Conservation (phyloP, 2,888 invertebrate genomes). For the Nomada flava region DNA sequence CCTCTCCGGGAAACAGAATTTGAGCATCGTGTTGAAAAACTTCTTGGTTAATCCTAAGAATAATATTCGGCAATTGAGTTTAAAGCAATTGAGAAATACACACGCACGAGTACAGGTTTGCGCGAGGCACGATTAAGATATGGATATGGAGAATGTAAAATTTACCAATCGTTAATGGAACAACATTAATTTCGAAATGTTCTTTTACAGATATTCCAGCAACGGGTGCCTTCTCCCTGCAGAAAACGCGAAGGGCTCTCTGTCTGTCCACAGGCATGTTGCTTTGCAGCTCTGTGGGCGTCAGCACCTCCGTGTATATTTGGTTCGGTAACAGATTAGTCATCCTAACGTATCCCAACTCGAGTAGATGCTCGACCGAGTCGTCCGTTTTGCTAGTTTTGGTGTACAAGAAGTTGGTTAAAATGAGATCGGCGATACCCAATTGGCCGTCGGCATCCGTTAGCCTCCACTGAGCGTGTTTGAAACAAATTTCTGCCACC, state of each 20-base stretch:
- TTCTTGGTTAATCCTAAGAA: conserved; percentile 94
- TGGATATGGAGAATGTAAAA: not conserved
- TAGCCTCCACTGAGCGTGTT: conserved; percentile 98
- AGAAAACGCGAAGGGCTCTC: conserved; percentile 96
- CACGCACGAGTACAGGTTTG: not conserved
- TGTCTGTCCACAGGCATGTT: conserved; percentile 95
- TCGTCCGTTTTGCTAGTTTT: conserved; percentile 98
- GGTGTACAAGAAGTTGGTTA: conserved; percentile 98
- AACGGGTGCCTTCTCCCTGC: conserved; percentile 97
- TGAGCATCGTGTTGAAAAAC: conserved; percentile 98
- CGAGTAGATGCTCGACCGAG: conserved; percentile 98
- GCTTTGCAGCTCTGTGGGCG: conserved; percentile 91
- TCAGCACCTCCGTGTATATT: conserved; percentile 94
- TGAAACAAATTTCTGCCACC: conserved; percentile 98
- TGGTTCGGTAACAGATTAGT: conserved; percentile 97
- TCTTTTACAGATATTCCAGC: conserved; percentile 99
- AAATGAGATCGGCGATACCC: conserved; percentile 97
- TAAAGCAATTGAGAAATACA: not conserved
- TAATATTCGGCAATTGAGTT: not conserved
- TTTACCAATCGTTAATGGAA: conserved; percentile 94
- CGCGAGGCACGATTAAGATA: not conserved
- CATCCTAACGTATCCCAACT: conserved; percentile 97
- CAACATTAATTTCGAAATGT: conserved; percentile 99
- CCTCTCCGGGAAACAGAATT: conserved; percentile 98
- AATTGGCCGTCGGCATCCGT: conserved; percentile 99